Conservation (phyloP, 1,140 invertebrate species). For the Ridgeia piscesae region DNA sequence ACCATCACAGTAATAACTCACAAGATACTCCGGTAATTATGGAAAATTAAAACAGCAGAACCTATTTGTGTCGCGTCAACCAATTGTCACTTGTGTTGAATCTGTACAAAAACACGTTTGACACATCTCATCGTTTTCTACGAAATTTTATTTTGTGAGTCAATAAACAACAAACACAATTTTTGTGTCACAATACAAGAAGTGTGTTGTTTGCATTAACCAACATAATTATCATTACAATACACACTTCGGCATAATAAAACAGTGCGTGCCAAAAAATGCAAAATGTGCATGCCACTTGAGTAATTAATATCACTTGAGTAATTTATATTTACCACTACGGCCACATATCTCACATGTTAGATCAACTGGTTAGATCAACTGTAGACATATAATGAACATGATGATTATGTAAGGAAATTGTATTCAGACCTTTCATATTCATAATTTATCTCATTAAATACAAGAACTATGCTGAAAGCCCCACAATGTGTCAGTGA, state of each 20-base stretch:
- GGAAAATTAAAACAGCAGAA: neutral
- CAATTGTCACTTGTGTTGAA: neutral
- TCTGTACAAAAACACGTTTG: neutral
- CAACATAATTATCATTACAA: neutral
- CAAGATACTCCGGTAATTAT: neutral
- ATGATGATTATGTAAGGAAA: no score
- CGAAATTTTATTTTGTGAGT: neutral
- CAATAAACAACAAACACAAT: neutral
- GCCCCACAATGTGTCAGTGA: no score
- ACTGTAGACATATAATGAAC: no score
- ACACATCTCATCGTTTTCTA: neutral
- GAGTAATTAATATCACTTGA: neutral
- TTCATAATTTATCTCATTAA: no score
- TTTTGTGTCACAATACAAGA: neutral
- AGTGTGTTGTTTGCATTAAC: neutral
- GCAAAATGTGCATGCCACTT: neutral
- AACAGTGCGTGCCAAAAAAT: neutral
- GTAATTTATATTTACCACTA: no score
- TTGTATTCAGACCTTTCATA: no score
- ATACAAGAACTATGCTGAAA: no score
- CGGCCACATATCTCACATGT: no score
- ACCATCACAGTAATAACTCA: no score
- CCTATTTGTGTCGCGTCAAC: neutral
- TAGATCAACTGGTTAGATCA: no score
- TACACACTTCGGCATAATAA: neutral